Conservation (phyloP, 2,888 invertebrate species). For the Scaptomyza caliginosa region DNA sequence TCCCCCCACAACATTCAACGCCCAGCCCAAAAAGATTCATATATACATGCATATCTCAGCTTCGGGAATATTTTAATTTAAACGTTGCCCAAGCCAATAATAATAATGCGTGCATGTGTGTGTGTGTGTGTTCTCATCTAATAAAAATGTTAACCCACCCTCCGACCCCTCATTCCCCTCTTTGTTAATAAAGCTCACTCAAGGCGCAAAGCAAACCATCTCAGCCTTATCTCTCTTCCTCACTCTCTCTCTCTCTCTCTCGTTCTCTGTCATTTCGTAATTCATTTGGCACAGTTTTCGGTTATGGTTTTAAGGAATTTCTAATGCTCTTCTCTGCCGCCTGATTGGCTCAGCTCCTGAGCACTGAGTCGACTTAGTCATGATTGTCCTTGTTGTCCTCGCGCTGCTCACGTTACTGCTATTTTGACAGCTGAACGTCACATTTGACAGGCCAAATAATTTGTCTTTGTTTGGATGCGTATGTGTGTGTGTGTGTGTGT, state of each 20-base stretch:
- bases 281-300: slow-evolving; percentile 38
- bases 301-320: slow-evolving; percentile 13
- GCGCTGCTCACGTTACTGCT: slow-evolving; percentile 57
- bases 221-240: neutral
- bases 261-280: neutral
- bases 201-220: neutral
- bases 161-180: neutral
- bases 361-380: slow-evolving; percentile 18
- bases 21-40: slow-evolving; percentile 21
- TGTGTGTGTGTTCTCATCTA: slow-evolving; percentile 22
- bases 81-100: slow-evolving; percentile 37
- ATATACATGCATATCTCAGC: slow-evolving; percentile 50
- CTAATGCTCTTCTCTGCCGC: slow-evolving; percentile 5
- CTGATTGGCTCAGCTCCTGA: slow-evolving; percentile 35
- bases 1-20: slow-evolving; percentile 4
- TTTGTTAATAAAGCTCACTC: neutral
- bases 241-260: neutral
- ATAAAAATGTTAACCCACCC: slow-evolving; percentile 55
- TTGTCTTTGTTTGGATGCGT: slow-evolving; percentile 67
- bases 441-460: slow-evolving; percentile 77
- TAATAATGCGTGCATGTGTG: slow-evolving; percentile 18
- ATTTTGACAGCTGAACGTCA: slow-evolving; percentile 82
- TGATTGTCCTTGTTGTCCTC: slow-evolving; percentile 23
- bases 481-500: neutral
- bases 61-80: slow-evolving; percentile 68